A percentile compares a stretch with the other conserved stretches of the same genome.
Conservation (phyloP, 2,797 vertebrate species). For the Zonotrichia albicollis region DNA sequence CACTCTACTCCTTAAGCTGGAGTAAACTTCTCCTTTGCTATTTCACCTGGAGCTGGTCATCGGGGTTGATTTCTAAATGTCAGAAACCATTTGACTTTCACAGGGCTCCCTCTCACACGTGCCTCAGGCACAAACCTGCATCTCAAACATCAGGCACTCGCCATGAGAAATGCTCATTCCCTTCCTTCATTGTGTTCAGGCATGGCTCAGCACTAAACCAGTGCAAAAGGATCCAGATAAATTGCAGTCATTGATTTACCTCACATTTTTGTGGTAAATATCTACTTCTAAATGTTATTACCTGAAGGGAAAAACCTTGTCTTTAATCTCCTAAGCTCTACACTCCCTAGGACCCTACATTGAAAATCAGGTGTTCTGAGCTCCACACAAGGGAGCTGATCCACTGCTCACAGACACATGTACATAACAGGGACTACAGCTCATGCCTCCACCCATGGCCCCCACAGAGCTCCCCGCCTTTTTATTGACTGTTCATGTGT, state of each 20-base stretch:
- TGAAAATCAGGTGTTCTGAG: not conserved
- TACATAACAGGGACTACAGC: not conserved
- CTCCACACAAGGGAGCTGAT: not conserved
- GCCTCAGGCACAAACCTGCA: not conserved
- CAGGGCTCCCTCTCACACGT: accelerated
- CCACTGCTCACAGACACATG: accelerated
- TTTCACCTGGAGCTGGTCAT: not conserved
- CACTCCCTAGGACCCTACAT: accelerated
- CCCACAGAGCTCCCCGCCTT: not conserved
- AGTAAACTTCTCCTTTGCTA: not conserved
- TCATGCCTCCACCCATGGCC: not conserved
- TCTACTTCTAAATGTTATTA: not conserved
- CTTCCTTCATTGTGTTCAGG: not conserved
- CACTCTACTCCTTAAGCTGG: not conserved
- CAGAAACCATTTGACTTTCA: not conserved
- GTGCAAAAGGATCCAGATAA: not conserved
- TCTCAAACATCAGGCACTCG: not conserved
- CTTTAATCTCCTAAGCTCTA: not conserved
- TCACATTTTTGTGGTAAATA: not conserved
- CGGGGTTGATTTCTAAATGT: not conserved
- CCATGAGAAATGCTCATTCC: not conserved
- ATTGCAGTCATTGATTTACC: not conserved
- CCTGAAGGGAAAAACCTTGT: not conserved
- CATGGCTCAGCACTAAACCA: not conserved
- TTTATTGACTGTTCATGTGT: not conserved